Evolutionary conservation across 1,140 invertebrate genomes (phyloP).

Genomic region (Neodiprion virginianus): DNA sequence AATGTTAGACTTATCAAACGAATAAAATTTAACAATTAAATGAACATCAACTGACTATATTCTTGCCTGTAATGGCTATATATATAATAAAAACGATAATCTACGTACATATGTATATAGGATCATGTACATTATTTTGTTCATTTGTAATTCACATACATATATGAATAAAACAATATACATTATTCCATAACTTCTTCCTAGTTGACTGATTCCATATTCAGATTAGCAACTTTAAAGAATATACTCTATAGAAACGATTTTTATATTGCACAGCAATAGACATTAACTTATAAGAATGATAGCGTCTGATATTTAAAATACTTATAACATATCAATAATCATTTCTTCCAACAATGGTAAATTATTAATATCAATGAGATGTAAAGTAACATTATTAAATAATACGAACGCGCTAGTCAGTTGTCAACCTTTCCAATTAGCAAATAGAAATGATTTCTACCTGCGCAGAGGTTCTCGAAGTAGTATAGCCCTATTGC

Average conservation of each 20-base stretch:
- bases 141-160: neutral
- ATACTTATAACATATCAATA: slow-evolving; percentile 6
- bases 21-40: slow-evolving; percentile 1
- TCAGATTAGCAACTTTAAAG: neutral
- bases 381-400: neutral
- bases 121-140: neutral
- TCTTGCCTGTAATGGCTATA: slow-evolving; percentile 7
- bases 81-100: slow-evolving; percentile 6
- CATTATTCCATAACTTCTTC: neutral
- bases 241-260: neutral
- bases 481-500: neutral
- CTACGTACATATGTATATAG: neutral
- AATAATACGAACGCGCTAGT: neutral
- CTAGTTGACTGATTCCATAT: slow-evolving; percentile 2
- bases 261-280: slow-evolving; percentile 13
- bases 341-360: slow-evolving; percentile 6
- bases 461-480: neutral
- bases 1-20: neutral
- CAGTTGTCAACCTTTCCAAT: neutral
- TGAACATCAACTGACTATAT: slow-evolving; percentile 7
- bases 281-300: neutral
- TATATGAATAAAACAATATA: slow-evolving; percentile 8
- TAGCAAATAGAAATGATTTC: neutral
- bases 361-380: neutral
- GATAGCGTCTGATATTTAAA: slow-evolving; percentile 3